phyloP scores from a whole-genome alignment of 1,140 invertebrate species.

The roundworm (Caenorhabditis elegans) region WBcel235 BX284603.4:729001-729500 shows the following conservation, averaged over 20 bases:
- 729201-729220: not conserved
- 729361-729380: constrained; percentile 48
- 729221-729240: no score
- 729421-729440: constrained; percentile 7
- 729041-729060: constrained; percentile 8
- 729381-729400: constrained; percentile 42
- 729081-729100: not conserved
- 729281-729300: not conserved
- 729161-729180: constrained; percentile 38
- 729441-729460: constrained; percentile 32
- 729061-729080: not conserved
- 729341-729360: constrained; percentile 48
- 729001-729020: constrained; percentile 57
- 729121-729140: constrained; percentile 43
- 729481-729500: not conserved
- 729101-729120: constrained; percentile 20
- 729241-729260: not conserved
- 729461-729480: constrained; percentile 37
- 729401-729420: constrained; percentile 33
- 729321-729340: constrained; percentile 43
- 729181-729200: constrained; percentile 43
- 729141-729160: constrained; percentile 41
- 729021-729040: constrained; percentile 43
- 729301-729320: constrained; percentile 27
- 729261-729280: not conserved